Conservation (phyloP, 2,797 vertebrate species). For the Acipenser oxyrinchus region DNA sequence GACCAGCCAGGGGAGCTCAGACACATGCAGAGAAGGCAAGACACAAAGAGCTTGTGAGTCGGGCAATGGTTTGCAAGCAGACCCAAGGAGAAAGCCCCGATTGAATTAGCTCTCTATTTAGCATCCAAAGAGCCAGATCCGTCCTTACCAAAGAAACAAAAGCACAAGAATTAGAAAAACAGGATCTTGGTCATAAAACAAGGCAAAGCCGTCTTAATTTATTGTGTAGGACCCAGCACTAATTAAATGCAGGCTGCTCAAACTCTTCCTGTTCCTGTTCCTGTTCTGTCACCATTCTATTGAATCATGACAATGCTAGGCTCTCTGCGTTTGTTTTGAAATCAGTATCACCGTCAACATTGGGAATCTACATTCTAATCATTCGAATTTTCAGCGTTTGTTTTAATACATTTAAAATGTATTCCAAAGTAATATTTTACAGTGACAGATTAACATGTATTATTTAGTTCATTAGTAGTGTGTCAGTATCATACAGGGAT, state of each 20-base stretch:
- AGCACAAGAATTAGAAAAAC: slow-evolving; percentile 76
- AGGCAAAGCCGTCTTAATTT: slow-evolving; percentile 77
- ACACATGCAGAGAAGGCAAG: slow-evolving; percentile 80
- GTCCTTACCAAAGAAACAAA: slow-evolving; percentile 82
- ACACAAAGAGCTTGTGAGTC: slow-evolving; percentile 81
- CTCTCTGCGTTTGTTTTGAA: slow-evolving; percentile 4
- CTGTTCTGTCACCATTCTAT: slow-evolving; percentile 35
- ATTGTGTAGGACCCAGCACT: slow-evolving; percentile 78
- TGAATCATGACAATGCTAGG: too few relatives aligned
- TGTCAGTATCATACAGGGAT: too few relatives aligned
- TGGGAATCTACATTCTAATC: too few relatives aligned
- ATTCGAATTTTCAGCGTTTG: too few relatives aligned
- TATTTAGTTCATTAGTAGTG: too few relatives aligned
- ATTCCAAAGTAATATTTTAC: too few relatives aligned
- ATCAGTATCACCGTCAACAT: too few relatives aligned
- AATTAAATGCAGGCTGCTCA: slow-evolving; percentile 82
- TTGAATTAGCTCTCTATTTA: slow-evolving; percentile 89
- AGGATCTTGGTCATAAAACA: slow-evolving; percentile 85
- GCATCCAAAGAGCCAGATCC: slow-evolving; percentile 83
- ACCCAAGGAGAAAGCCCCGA: slow-evolving; percentile 73
- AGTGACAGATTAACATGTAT: too few relatives aligned
- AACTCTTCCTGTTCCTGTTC: slow-evolving; percentile 75
- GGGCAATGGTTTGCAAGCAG: slow-evolving; percentile 74
- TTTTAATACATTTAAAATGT: too few relatives aligned
- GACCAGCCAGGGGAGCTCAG: slow-evolving; percentile 79